Evolutionary conservation across 2,888 invertebrate genomes (phyloP).

Genomic region (Nomada goodeniana): DNA sequence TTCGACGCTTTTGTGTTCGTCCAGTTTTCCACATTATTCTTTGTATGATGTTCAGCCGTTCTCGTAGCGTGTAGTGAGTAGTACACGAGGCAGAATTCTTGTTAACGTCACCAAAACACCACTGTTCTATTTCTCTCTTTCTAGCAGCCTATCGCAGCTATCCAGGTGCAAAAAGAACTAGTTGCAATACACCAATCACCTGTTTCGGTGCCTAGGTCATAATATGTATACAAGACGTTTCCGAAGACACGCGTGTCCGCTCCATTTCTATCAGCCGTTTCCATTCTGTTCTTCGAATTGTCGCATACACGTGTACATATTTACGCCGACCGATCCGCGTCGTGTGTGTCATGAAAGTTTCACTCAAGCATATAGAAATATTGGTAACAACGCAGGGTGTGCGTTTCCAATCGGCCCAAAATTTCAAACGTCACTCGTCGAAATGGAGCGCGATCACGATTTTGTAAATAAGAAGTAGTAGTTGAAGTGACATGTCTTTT

Average conservation of each 20-base stretch:
- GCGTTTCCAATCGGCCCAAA: neutral
- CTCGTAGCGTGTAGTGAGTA: conserved; percentile 83
- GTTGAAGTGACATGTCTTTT: conserved; percentile 75
- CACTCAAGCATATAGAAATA: no score
- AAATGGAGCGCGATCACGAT: conserved; percentile 61
- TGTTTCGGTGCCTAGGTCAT: conserved; percentile 79
- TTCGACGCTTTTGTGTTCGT: conserved; percentile 84
- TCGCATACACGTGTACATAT: neutral
- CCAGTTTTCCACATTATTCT: conserved; percentile 69
- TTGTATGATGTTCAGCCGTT: conserved; percentile 78
- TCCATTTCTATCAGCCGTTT: conserved; percentile 61
- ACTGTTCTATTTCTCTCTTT: conserved; percentile 84
- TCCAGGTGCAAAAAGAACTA: conserved; percentile 83
- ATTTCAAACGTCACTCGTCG: conserved; percentile 4
- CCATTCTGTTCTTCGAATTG: neutral
- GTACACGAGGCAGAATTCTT: conserved; percentile 82
- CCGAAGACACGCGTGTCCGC: conserved; percentile 64
- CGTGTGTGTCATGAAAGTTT: no score
- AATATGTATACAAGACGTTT: conserved; percentile 68
- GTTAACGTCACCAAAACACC: conserved; percentile 83
- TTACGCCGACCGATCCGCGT: neutral
- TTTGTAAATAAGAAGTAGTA: conserved; percentile 76
- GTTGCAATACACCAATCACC: conserved; percentile 82
- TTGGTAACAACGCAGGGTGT: neutral
- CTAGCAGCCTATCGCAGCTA: conserved; percentile 85